These are phyloP conservation scores for Desmodus rotundus DNA, from an alignment of 2,113 vertebrate genomes.

Conservation along the genomic window DNA sequence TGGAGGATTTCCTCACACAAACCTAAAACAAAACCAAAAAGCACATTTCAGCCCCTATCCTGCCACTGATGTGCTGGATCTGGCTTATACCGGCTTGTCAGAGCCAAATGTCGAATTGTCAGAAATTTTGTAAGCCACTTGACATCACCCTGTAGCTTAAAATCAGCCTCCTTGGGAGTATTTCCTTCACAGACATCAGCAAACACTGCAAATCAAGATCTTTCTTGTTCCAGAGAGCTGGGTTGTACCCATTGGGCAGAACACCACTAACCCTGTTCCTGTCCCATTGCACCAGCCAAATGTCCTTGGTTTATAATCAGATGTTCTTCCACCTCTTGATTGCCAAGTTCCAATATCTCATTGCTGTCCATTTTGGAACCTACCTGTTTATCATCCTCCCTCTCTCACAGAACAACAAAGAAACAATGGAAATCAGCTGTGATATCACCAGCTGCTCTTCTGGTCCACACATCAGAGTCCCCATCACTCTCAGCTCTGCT, in stretches of 20 bases:
- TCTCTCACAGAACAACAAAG: neutral
- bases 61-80: neutral
- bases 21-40: neutral
- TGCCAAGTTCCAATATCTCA: neutral
- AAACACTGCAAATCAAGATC: neutral
- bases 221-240: neutral
- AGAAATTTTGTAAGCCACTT: neutral
- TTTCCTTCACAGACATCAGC: neutral
- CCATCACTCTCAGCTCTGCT: neutral
- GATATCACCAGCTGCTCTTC: neutral
- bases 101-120: conserved; percentile 6
- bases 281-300: neutral
- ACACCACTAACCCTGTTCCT: neutral
- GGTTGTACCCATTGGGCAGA: neutral
- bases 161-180: neutral
- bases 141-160: neutral
- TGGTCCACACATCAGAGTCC: neutral
- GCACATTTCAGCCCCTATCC: neutral
- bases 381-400: neutral
- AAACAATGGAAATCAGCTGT: neutral
- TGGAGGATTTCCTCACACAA: neutral
- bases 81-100: neutral
- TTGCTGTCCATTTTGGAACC: neutral
- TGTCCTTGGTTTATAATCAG: neutral
- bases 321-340: neutral